A percentile compares a stretch with the other conserved stretches of the same genome.
Conservation (phyloP, 2,888 invertebrate genomes). For the Agonopterix arenella region DNA sequence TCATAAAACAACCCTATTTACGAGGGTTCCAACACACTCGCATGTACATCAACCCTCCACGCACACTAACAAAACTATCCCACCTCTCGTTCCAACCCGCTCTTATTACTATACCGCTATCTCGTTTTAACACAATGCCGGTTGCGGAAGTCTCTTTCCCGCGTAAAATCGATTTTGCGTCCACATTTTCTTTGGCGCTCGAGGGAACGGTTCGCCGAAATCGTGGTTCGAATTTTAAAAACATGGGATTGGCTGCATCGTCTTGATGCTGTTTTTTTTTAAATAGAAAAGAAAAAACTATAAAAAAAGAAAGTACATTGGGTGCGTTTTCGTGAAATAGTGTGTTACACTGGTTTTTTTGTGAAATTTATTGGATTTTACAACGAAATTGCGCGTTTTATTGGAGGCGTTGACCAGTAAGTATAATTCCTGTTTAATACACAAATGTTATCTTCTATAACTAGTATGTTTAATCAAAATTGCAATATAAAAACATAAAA, state of each 20-base stretch:
- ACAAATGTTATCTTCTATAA: too few relatives aligned
- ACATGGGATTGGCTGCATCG: not conserved
- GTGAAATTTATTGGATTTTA: not conserved
- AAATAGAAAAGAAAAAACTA: not conserved
- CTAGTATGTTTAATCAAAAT: too few relatives aligned
- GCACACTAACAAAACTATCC: conserved; percentile 9
- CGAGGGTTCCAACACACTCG: conserved; percentile 31
- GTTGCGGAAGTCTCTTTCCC: conserved; percentile 18
- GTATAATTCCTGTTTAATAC: too few relatives aligned
- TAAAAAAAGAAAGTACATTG: not conserved
- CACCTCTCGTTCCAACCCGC: conserved; percentile 16
- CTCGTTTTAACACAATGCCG: conserved; percentile 12
- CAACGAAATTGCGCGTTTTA: too few relatives aligned
- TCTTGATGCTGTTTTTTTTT: not conserved
- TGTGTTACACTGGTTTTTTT: not conserved
- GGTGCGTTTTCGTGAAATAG: conserved; percentile 3
- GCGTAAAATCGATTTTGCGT: conserved; percentile 35
- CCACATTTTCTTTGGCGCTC: conserved; percentile 22
- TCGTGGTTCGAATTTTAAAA: not conserved
- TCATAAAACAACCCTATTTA: conserved; percentile 31
- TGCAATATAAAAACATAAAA: too few relatives aligned
- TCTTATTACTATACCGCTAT: conserved; percentile 8
- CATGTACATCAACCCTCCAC: conserved; percentile 18
- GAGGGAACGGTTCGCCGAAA: conserved; percentile 4
- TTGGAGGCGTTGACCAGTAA: too few relatives aligned